phyloP scores from a whole-genome alignment of 2,888 invertebrate genomes.

The Melanchra persicariae region DNA sequence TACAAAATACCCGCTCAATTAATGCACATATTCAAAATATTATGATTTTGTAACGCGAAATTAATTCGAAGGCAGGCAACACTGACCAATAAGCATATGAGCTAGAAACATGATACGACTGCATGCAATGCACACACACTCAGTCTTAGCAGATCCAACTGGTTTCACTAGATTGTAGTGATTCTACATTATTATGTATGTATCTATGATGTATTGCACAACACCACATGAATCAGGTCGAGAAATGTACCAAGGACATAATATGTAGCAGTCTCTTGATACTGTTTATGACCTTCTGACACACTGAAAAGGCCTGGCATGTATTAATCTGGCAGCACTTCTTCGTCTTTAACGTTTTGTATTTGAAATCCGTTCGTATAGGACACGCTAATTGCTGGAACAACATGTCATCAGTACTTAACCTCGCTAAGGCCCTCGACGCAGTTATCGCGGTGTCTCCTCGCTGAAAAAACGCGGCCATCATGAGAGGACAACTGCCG shows the following conservation, averaged over 20 bases:
- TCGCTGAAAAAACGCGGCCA: conserved; percentile 43
- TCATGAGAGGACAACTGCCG: conserved; percentile 22
- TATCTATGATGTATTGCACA: conserved; percentile 41
- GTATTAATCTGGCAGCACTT: conserved; percentile 1
- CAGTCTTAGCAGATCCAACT: conserved; percentile 30
- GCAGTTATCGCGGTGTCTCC: conserved; percentile 26
- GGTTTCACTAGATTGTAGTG: conserved; percentile 53
- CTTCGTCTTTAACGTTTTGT: not conserved
- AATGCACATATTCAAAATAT: conserved; percentile 24
- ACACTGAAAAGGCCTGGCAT: conserved; percentile 14
- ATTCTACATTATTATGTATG: conserved; percentile 37
- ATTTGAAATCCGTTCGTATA: conserved; percentile 23
- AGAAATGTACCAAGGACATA: conserved; percentile 18
- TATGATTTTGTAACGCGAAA: conserved; percentile 31
- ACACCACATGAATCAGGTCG: conserved; percentile 36
- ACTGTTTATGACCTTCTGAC: conserved; percentile 4
- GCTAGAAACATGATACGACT: conserved; percentile 47
- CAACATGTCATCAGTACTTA: conserved; percentile 34
- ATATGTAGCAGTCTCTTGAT: not conserved
- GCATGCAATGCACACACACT: conserved; percentile 36
- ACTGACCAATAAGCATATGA: conserved; percentile 38
- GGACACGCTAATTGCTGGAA: conserved; percentile 31
- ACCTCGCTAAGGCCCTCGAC: conserved; percentile 15
- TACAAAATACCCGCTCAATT: not conserved
- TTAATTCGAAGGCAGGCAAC: conserved; percentile 55